Base-by-base conservation (phyloP, 2,888 invertebrate species). In the Ecliptopera silaceata region DNA sequence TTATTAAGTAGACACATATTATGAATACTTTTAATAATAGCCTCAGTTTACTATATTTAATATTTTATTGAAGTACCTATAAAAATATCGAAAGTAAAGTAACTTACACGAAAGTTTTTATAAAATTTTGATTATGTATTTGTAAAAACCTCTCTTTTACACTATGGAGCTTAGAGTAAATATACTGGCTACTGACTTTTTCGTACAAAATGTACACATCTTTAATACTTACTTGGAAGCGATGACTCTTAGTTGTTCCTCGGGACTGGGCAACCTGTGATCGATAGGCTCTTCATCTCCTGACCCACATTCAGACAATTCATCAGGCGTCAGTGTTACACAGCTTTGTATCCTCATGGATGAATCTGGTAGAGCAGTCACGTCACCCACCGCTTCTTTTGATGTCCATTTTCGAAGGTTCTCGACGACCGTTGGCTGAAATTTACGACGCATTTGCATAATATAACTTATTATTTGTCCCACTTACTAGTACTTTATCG, bases 361-460 rank as follows among this genome's bases (percentile, higher is more conserved):
- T 66, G 96, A 94, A 80, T 96, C 96, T 48, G 96, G 95, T 29
- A 95, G 93, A 48, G 95, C 95, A 20, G 96, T 96, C 61, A 96
- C 93, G 79, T 97, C 96, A 64, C 97, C 97, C 51, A 97, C 83
- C 22, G 95, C 96, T 83, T 96, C 96, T 65, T 93, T 92, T 22
- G 96, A 97, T 57, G 97, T 97, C 97, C 97, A 97, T 91, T 95
- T 94, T 67, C 97, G 93, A 52, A 97, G 92, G 77, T 94, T 95
- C 79, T 94, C 96, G 75, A 95, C 94, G 75, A 93, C 95, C 75
- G 95, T 96, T 72, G 95, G 98, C 97, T 97, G 89, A 45, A 72
- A 53, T 29, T 54, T 36, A 17, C 13, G 12, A 45, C 31, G 44
- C 17, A 42, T 43, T 34, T 13, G 13, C 34, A 34, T 34, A 6